Evolutionary conservation across 2,888 invertebrate genomes (phyloP).

Genomic region (Mythimna loreyi): DNA sequence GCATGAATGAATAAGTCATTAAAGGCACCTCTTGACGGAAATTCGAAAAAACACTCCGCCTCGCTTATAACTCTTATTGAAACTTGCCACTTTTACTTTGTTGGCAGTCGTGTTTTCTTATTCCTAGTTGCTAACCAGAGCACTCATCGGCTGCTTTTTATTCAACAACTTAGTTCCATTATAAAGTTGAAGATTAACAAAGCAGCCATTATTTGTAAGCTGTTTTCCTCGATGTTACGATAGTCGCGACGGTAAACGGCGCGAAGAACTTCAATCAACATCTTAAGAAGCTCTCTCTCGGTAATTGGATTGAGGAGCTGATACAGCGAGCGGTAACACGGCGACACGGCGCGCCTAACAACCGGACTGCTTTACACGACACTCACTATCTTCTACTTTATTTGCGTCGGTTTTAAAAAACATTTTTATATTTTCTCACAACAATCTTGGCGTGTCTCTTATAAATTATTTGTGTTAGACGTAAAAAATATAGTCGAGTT

Average conservation of each 20-base stretch:
- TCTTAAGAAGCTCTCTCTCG: constrained; percentile 36
- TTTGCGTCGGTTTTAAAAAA: constrained; percentile 5
- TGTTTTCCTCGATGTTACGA: constrained; percentile 14
- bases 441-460: constrained; percentile 5
- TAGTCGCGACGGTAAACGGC: constrained; percentile 28
- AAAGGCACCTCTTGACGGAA: neutral
- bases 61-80: constrained; percentile 12
- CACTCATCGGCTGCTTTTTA: constrained; percentile 15
- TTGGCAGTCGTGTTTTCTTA: constrained; percentile 33
- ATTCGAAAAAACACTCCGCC: constrained; percentile 8
- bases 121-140: constrained; percentile 16
- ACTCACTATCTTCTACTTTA: constrained; percentile 9
- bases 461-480: constrained; percentile 1
- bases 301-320: constrained; percentile 53
- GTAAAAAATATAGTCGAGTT: neutral
- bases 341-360: neutral
- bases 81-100: constrained; percentile 28
- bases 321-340: constrained; percentile 19
- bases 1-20: constrained; percentile 2
- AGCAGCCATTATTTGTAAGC: constrained; percentile 30
- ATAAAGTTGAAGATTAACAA: constrained; percentile 15
- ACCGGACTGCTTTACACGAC: constrained; percentile 18
- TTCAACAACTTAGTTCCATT: constrained; percentile 10
- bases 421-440: neutral
- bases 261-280: constrained; percentile 48